phyloP scores from a whole-genome alignment of 30 jellyfish, hydroid and myxozoan genomes.

The Turritopsis rubra region DNA sequence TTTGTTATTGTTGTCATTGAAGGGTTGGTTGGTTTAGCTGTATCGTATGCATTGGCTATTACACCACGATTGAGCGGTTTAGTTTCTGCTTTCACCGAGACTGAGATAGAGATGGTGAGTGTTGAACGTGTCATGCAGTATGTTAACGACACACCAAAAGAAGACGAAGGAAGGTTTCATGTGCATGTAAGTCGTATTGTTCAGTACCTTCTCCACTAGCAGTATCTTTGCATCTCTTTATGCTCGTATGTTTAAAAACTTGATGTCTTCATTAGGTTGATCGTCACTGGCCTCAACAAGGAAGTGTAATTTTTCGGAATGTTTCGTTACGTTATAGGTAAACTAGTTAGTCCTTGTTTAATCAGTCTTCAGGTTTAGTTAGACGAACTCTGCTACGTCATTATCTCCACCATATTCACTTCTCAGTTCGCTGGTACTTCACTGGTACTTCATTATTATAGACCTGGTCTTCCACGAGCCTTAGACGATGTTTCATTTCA shows the following conservation, averaged over 20 bases:
- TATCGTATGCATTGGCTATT: constrained; percentile 87
- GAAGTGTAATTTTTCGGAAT: constrained; percentile 43
- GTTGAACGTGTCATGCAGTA: constrained; percentile 86
- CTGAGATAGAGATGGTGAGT: constrained; percentile 85
- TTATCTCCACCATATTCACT: no score
- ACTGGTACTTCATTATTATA: constrained; percentile 10
- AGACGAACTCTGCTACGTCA: no score
- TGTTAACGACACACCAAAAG: constrained; percentile 58
- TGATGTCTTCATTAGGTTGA: constrained; percentile 29
- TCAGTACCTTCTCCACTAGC: no score
- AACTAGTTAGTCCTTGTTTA: neutral
- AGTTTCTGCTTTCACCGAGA: constrained; percentile 80
- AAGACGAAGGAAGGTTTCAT: constrained; percentile 39
- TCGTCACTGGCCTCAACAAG: constrained; percentile 71
- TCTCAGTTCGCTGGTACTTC: no score
- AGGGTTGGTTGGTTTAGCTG: constrained; percentile 98
- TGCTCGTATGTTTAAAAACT: no score
- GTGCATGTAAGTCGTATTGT: neutral
- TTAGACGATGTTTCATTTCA: constrained; percentile 41
- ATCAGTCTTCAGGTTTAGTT: no score
- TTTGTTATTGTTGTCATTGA: neutral
- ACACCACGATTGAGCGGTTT: constrained; percentile 60
- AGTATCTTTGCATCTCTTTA: no score
- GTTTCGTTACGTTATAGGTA: constrained; percentile 71
- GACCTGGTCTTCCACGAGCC: constrained; percentile 69